phyloP scores from a whole-genome alignment of 2,888 invertebrate species.

The Drepanosiphum platanoidis region DNA sequence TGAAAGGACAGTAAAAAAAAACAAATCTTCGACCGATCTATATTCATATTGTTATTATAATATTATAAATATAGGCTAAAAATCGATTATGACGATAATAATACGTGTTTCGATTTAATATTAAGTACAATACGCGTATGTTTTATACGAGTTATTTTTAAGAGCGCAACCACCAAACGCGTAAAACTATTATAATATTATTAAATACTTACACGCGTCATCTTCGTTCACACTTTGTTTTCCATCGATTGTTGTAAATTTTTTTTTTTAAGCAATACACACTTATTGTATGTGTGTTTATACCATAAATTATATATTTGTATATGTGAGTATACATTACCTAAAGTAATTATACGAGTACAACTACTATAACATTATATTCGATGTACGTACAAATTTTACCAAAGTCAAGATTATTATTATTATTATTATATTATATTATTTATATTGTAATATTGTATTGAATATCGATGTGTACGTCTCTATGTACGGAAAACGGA shows the following conservation, averaged over 20 bases:
- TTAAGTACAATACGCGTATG: background rate
- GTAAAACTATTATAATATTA: background rate
- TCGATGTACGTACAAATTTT: constrained; percentile 44
- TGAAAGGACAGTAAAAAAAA: too few species aligned
- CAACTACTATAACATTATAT: background rate
- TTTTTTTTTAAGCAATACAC: background rate
- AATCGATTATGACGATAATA: background rate
- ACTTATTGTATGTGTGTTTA: background rate
- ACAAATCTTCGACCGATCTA: too few species aligned
- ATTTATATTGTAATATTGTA: too few species aligned
- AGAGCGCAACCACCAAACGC: background rate
- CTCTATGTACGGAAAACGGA: background rate
- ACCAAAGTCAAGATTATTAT: constrained; percentile 31
- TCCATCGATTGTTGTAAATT: background rate
- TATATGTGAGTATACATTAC: background rate
- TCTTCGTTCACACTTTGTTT: background rate
- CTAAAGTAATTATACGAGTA: too few species aligned
- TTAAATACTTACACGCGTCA: too few species aligned
- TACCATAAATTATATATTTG: background rate
- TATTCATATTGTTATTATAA: too few species aligned
- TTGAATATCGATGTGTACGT: background rate
- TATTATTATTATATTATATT: constrained; percentile 17
- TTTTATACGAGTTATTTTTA: background rate
- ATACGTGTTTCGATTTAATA: too few species aligned
- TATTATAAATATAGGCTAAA: too few species aligned